Evolutionary conservation across 2,113 vertebrate species (phyloP), one percentile per base, ranked within the genome.

Genomic region (Epinephelus fuscoguttatus): DNA sequence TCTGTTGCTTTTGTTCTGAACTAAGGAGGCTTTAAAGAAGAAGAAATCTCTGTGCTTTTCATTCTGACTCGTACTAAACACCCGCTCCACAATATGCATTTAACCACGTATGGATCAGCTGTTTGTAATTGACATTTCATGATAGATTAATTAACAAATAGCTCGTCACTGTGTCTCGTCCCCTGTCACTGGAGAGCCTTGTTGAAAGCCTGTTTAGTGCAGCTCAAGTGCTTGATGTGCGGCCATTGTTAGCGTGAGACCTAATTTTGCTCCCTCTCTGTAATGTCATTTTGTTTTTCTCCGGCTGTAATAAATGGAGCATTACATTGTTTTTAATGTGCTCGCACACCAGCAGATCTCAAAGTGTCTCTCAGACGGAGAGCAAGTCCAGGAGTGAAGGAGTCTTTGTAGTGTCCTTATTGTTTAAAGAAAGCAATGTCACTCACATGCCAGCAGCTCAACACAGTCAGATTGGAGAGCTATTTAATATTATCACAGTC

Each of bases 261-360:
- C 72, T 81, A 73, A 85, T 91, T 86, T 59, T 71, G 84, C 84
- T 70, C 49, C 60, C 37, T 59, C 80, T 81, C 62, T 30, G 33
- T 71, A 78, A 70, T 84, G 70, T 72, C 50, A 61, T 81, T 80
- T 64, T 62, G 21, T 81, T 71, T 84, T 72, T 68, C 74, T 68
- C 64, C 67, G 57, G 6, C 69, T 84, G 47, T 70, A 79, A 67
- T 82, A 70, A 89, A 89, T 84, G 64, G 50, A 78, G 75, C 86
- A 59, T 88, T 30, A 49, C 75, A 68, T 87, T 84, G 73, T 85
- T 85, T 90, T 80, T 82, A 86, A 81, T 85, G 70, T 27, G n/a
- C 61, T 78, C 15, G 17, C 87, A 70, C 53, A 47, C 19, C 57
- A 62, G 50, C 23, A 2, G 27, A 21, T 75, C 59, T 50, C 45